These are phyloP conservation scores for Gadus chalcogrammus DNA, from an alignment of 2,113 vertebrate genomes.

Conservation along the genomic window DNA sequence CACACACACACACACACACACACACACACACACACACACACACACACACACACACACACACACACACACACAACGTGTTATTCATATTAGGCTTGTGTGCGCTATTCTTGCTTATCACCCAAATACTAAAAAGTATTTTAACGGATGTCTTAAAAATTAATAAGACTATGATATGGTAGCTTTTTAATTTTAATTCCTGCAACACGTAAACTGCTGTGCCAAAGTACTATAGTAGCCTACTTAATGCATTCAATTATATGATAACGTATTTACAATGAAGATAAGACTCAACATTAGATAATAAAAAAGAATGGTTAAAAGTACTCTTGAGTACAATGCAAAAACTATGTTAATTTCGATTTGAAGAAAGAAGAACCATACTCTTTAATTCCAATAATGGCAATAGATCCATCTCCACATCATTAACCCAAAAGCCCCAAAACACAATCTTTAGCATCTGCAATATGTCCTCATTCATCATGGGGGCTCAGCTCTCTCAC, in stretches of 20 bases:
- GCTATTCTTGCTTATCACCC: slow-evolving; percentile 36
- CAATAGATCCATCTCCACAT: neutral
- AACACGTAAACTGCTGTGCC: too few species aligned
- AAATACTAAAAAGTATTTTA: slow-evolving; percentile 22
- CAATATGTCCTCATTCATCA: slow-evolving; percentile 60
- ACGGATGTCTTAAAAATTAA: neutral
- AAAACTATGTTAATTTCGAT: neutral
- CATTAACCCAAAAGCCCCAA: too few species aligned
- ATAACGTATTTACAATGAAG: neutral
- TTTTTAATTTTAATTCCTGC: too few species aligned
- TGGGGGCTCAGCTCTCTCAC: slow-evolving; percentile 50
- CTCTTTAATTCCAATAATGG: slow-evolving; percentile 13
- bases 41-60: slow-evolving; percentile 33
- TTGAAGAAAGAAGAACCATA: neutral
- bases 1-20: slow-evolving; percentile 47
- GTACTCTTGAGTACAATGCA: neutral
- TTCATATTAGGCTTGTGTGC: slow-evolving; percentile 65
- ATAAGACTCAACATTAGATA: neutral
- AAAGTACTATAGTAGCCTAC: too few species aligned
- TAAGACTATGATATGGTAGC: too few species aligned
- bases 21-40: slow-evolving; percentile 39
- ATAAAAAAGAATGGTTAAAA: neutral
- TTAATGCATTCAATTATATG: too few species aligned
- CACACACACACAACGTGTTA: slow-evolving; percentile 63
- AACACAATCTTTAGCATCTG: slow-evolving; percentile 29